Evolutionary conservation across 2,113 vertebrate genomes (phyloP).

Genomic region (Thamnaconus septentrionalis): DNA sequence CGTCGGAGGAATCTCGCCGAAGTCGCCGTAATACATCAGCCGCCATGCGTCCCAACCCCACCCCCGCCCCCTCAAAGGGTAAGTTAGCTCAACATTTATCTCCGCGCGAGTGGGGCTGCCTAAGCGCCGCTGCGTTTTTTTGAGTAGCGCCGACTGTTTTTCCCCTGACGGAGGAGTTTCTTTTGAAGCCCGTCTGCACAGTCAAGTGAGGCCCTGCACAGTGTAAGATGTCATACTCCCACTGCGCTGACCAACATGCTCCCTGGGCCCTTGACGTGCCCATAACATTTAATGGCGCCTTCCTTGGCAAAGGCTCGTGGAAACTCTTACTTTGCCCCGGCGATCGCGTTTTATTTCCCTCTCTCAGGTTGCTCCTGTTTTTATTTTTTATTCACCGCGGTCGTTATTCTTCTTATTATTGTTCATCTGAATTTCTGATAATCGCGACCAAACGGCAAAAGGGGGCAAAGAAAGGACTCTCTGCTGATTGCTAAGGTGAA

Average conservation of each 20-base stretch:
- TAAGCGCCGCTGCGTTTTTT: slow-evolving; percentile 34
- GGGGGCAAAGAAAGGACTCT: slow-evolving; percentile 42
- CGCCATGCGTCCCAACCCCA: neutral
- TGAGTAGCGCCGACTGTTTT: slow-evolving; percentile 56
- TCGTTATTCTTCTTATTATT: slow-evolving; percentile 31
- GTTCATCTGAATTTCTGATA: slow-evolving; percentile 63
- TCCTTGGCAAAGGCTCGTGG: slow-evolving; percentile 78
- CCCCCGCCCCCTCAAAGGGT: slow-evolving; percentile 15
- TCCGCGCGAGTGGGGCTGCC: slow-evolving; percentile 35
- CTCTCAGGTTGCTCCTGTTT: slow-evolving; percentile 49
- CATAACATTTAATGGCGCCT: slow-evolving; percentile 81
- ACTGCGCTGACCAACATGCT: slow-evolving; percentile 77
- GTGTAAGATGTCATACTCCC: slow-evolving; percentile 80
- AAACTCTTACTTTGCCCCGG: slow-evolving; percentile 77
- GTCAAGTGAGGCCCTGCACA: slow-evolving; percentile 77
- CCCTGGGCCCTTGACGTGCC: slow-evolving; percentile 73
- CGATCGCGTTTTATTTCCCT: slow-evolving; percentile 65
- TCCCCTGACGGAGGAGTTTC: slow-evolving; percentile 60
- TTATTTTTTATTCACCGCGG: slow-evolving; percentile 31
- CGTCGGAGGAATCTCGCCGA: slow-evolving; percentile 42
- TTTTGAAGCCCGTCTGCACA: slow-evolving; percentile 74
- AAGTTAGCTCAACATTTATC: slow-evolving; percentile 47
- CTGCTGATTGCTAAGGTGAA: slow-evolving; percentile 73
- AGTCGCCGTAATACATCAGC: slow-evolving; percentile 31
- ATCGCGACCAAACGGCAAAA: slow-evolving; percentile 33